These are phyloP conservation scores for Pangasius djambal DNA, from an alignment of 2,797 vertebrate genomes.

Conservation along the genomic window DNA sequence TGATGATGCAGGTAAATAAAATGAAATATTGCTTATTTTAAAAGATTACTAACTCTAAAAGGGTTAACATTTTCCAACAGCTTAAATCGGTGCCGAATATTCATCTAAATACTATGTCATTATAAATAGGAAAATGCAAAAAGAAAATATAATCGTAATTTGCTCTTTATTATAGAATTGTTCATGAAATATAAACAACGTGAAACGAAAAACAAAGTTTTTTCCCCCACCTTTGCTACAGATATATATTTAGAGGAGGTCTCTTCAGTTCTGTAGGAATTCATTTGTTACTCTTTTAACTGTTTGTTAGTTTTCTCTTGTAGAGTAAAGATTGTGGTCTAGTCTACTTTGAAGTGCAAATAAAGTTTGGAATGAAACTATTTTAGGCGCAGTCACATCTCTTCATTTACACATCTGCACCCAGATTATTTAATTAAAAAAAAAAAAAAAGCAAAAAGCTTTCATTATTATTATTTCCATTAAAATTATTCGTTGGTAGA, in stretches of 20 bases:
- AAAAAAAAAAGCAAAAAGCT: not conserved
- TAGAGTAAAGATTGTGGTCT: not conserved
- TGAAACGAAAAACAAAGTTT: not conserved
- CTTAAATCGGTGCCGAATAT: not conserved
- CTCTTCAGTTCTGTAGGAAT: not conserved
- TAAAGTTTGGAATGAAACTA: not conserved
- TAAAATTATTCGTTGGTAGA: not conserved
- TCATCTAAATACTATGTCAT: not conserved
- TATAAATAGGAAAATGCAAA: not conserved
- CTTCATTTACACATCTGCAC: not conserved
- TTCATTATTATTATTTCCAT: slow-evolving; percentile 6
- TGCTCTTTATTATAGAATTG: not conserved
- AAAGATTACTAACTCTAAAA: not conserved
- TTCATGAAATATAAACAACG: not conserved
- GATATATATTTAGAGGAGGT: not conserved
- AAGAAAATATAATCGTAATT: not conserved
- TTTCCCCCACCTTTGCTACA: not conserved
- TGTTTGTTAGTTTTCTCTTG: not conserved
- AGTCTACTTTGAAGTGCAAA: not conserved
- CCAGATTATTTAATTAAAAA: not conserved
- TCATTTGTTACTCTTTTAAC: not conserved
- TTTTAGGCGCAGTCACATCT: not conserved
- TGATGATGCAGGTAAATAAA: not conserved
- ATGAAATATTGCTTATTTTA: not conserved
- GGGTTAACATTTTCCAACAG: not conserved